phyloP scores from a whole-genome alignment of 2,888 invertebrate species.

The Drosophila cognata region DNA sequence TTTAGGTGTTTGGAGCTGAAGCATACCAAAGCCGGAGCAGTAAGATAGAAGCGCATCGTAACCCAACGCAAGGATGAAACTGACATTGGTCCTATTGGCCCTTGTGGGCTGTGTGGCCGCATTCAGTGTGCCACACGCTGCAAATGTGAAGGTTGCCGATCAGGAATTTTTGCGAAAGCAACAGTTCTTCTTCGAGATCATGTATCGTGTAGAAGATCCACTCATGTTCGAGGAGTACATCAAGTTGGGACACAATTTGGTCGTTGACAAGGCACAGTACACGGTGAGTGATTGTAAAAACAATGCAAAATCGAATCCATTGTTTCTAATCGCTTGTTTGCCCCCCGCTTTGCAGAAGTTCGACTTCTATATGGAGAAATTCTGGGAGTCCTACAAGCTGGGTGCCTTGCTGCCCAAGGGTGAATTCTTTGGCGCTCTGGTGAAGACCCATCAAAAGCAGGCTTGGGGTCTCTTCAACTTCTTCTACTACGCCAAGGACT shows the following conservation, averaged over 20 bases:
- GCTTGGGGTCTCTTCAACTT: conserved; percentile 88
- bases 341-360: conserved; percentile 50
- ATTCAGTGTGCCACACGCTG: conserved; percentile 55
- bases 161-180: conserved; percentile 72
- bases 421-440: conserved; percentile 86
- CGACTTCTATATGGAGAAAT: conserved; percentile 75
- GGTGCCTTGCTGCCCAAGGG: conserved; percentile 86
- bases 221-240: conserved; percentile 80
- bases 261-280: conserved; percentile 67
- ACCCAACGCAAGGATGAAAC: conserved; percentile 68
- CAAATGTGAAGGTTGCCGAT: conserved; percentile 73
- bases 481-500: conserved; percentile 90
- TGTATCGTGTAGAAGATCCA: conserved; percentile 72
- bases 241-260: conserved; percentile 66
- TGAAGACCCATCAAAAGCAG: conserved; percentile 85
- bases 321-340: not conserved
- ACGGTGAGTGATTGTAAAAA: conserved; percentile 47
- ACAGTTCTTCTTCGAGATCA: conserved; percentile 78
- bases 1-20: conserved; percentile 75
- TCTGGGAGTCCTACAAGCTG: conserved; percentile 75
- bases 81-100: conserved; percentile 78
- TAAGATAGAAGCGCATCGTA: conserved; percentile 27
- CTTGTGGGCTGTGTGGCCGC: conserved; percentile 78
- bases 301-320: not conserved
- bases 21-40: conserved; percentile 74